A percentile compares a stretch with the other conserved stretches of the same genome.
phyloP scores from a whole-genome alignment of 2,113 vertebrate genomes.

The Propithecus coquereli region DNA sequence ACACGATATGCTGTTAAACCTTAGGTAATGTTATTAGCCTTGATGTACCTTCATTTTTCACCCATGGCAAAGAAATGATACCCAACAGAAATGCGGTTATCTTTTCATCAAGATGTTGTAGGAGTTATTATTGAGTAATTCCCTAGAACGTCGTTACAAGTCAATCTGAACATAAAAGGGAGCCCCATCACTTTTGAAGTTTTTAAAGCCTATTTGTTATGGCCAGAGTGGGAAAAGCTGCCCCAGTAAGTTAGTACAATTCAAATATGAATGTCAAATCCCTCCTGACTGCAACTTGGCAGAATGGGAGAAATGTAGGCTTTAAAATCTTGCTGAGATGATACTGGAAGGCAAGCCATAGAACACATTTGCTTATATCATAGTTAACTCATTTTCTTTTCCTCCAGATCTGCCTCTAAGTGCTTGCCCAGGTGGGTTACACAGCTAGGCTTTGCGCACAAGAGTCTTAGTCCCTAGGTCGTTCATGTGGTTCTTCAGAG shows the following conservation, averaged over 20 bases:
- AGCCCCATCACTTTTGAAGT: constrained; percentile 1
- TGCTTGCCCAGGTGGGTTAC: background rate
- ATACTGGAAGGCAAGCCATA: background rate
- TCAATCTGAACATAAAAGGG: constrained; percentile 45
- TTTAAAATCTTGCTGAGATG: constrained; percentile 1
- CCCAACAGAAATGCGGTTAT: constrained; percentile 33
- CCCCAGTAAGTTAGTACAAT: constrained; percentile 6
- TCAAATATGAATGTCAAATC: constrained; percentile 21
- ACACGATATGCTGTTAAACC: constrained; percentile 54
- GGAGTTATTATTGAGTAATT: constrained; percentile 52
- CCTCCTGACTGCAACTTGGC: background rate
- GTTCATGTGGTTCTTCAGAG: background rate
- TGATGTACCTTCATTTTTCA: constrained; percentile 49
- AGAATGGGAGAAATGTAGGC: background rate
- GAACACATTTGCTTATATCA: background rate
- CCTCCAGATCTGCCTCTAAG: background rate
- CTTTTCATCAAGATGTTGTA: constrained; percentile 32
- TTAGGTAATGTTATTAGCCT: constrained; percentile 49
- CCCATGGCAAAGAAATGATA: background rate
- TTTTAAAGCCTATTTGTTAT: constrained; percentile 50
- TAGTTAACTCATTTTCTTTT: background rate
- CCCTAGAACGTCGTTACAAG: constrained; percentile 39
- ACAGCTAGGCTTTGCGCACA: background rate
- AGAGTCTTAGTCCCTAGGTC: background rate
- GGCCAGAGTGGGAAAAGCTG: constrained; percentile 31